Evolutionary conservation across 2,888 invertebrate species (phyloP).

Genomic region (Eristalinus sepulchralis): DNA sequence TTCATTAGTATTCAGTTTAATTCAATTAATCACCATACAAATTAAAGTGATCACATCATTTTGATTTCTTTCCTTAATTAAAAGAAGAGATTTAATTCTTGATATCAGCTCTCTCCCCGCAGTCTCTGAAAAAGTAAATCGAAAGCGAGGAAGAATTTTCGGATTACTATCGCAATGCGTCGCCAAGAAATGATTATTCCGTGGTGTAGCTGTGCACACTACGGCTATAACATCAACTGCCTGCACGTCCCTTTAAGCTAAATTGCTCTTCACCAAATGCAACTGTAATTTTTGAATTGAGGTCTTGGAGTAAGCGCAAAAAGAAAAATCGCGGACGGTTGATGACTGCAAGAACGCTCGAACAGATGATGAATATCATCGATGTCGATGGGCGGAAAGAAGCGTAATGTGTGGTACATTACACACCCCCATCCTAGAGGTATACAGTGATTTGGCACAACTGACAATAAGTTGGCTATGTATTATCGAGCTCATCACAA

Average conservation of each 20-base stretch:
- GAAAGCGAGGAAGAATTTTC: slow-evolving; percentile 19
- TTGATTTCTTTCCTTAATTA: slow-evolving; percentile 25
- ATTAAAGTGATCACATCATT: slow-evolving; percentile 43
- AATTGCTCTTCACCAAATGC: slow-evolving; percentile 45
- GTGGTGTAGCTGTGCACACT: slow-evolving; percentile 26
- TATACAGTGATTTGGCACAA: slow-evolving; percentile 59
- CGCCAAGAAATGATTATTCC: slow-evolving; percentile 47
- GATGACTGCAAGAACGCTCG: background rate
- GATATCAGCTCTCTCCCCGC: slow-evolving; percentile 34
- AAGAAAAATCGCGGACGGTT: background rate
- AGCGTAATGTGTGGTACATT: slow-evolving; percentile 47
- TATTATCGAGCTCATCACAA: slow-evolving; percentile 49
- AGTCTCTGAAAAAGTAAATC: background rate
- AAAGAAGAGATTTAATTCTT: slow-evolving; percentile 47
- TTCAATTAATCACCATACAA: slow-evolving; percentile 62
- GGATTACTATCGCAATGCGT: slow-evolving; percentile 55
- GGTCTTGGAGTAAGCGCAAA: slow-evolving; percentile 34
- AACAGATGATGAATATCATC: slow-evolving; percentile 43
- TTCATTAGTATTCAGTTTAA: slow-evolving; percentile 54
- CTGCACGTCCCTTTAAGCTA: slow-evolving; percentile 16
- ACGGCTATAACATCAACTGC: slow-evolving; percentile 12
- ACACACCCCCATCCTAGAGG: slow-evolving; percentile 66
- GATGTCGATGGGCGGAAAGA: slow-evolving; percentile 60
- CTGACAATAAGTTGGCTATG: slow-evolving; percentile 41
- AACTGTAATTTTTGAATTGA: slow-evolving; percentile 54